Base-by-base conservation (phyloP, 2,888 invertebrate species). In the Augochlorella aurata region DNA sequence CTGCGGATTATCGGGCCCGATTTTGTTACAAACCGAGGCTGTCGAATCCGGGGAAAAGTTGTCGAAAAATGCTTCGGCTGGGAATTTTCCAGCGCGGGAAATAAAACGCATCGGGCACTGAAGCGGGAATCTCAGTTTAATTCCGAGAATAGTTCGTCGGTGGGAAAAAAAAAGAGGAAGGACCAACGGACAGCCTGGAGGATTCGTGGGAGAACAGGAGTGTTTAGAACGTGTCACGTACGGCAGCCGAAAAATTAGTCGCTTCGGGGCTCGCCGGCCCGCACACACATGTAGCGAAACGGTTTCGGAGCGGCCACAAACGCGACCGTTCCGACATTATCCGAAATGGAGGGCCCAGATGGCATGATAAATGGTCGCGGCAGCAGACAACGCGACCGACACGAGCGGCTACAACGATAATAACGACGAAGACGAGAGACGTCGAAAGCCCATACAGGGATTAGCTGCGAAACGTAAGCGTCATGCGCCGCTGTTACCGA, bases 321-420 rank as follows among this genome's bases (percentile, higher is more conserved):
- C 45, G 68, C 54, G 38, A 45, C 18, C 9, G 24, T 18, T n/a
- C 45, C 58, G 72, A 72, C 80, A 78, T 80, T 77, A 82, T 77
- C 74, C 74, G 52, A 71, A 76, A 82, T 74, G 74, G 79, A 82
- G 77, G 76, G 45, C 58, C 63, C 78, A 74, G 66, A 69, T 71
- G 80, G 71, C 29, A 79, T 81, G 85, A 85, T 79, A 78, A 85
- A 85, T 86, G 65, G 49, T 68, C 75, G 54, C 21, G 65, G 21
- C 70, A 47, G 70, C 52, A 58, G 54, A 67, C 54, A 29, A 49
- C 24, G 52, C 29, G 74, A 63, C 45, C 61, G 78, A 74, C 73
- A 52, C 47, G 29, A 38, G 52, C 52, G 49, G n/a, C 66, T 61
- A 61, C 69, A 70, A 58, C 61, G 66, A 58, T 38, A 52, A 73